Percentiles rank a stretch among this genome's conserved stretches.
Conservation (phyloP, 2,797 vertebrate species). For the Tragelaphus oryx region DNA sequence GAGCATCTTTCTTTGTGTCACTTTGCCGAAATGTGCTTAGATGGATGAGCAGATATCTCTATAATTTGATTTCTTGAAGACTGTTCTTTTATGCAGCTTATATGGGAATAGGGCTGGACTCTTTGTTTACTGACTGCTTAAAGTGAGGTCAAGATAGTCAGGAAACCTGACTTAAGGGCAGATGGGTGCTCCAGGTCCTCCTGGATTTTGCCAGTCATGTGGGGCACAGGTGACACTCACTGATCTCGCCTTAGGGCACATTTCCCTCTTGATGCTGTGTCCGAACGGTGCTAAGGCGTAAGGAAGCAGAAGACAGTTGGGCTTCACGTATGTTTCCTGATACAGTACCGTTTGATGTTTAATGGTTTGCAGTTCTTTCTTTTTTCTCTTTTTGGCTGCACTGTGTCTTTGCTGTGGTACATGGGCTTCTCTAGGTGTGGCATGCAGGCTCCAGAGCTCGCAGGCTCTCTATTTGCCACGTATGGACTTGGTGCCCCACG, state of each 20-base stretch:
- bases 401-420: not conserved
- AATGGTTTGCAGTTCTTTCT: not conserved
- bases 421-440: not conserved
- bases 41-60: not conserved
- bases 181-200: not conserved
- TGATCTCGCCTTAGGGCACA: not conserved
- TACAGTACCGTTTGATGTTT: not conserved
- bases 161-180: not conserved
- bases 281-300: not conserved
- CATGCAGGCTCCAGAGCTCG: not conserved
- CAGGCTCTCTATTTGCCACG: not conserved
- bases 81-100: not conserved
- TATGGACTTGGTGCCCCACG: accelerated
- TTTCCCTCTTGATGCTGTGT: not conserved
- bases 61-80: not conserved
- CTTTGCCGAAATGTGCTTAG: not conserved
- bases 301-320: not conserved
- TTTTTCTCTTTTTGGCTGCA: not conserved
- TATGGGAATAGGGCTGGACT: not conserved
- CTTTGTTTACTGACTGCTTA: not conserved
- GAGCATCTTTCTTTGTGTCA: not conserved
- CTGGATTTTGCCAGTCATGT: not conserved
- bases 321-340: not conserved
- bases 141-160: not conserved
- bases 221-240: not conserved